Evolutionary conservation across 2,797 vertebrate species (phyloP), one percentile per base, ranked within the genome.

Genomic region (Falco rusticolus): DNA sequence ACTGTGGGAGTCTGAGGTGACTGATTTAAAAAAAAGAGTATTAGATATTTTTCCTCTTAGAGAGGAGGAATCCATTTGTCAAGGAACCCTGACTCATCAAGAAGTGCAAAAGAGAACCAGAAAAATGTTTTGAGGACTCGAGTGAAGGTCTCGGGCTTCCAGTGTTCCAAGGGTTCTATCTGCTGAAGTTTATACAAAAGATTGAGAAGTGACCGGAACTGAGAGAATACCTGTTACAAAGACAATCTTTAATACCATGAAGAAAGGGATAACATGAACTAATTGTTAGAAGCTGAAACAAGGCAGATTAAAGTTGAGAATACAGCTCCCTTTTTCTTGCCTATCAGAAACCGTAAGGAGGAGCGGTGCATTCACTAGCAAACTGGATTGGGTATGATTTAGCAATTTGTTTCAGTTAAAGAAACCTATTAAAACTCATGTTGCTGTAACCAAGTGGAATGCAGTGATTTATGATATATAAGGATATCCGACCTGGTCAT

Each of bases 341-440:
- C 34, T 37, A 74, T 60, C 69, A 89, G 80, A 65, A 81, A 87
- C 26, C 45, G 61, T 26, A 50, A 89, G 47, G 75, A 85, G 48
- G 57, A 84, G 16, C 0, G 0, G 61, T n/a, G 71, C 53, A 39
- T 80, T 84, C 84, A 85, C 31, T 16, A 80, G 68, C 41, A 95
- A 83, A 95, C 80, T 80, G 50, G 39, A 90, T 43, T 71, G 11
- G 33, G 22, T 63, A 80, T 37, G 28, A 69, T 51, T 81, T 68
- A 83, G 78, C 65, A 75, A 85, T 79, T 84, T 69, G 65, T 91
- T 95, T 86, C 39, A 81, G 71, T 92, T 87, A 85, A 41, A 89
- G 65, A 81, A 93, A 91, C 22, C 34, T 63, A 78, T 71, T 93
- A 93, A 87, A 93, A 68, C 43, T 83, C 65, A 78, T 65, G 51